Evolutionary conservation across 2,888 invertebrate species (phyloP), one percentile per base, ranked within the genome.

Genomic region (Noctua fimbriata): DNA sequence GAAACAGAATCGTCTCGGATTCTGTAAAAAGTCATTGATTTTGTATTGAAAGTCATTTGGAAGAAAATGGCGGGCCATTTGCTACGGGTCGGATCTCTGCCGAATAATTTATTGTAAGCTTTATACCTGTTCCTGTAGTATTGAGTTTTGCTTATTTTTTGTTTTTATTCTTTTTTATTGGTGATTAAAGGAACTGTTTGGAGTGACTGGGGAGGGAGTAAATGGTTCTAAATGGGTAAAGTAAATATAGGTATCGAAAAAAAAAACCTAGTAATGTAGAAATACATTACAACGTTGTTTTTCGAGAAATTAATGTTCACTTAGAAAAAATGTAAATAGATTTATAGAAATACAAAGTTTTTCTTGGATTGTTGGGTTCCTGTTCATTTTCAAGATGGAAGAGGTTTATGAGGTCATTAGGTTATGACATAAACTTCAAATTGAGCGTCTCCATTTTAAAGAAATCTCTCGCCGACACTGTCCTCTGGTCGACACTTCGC

Each of bases 11-110:
- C 87, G 86, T 89, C 89, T 88, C 81, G 74, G 86, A 89, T 90
- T 90, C 90, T 85, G 89, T 90, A 92, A 93, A 92, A 94, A 93
- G 90, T 92, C 94, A 94, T 95, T 94, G 95, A 95, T 95, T 95
- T 92, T 92, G 91, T 93, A 95, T 95, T 91, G 92, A 91, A 89
- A 92, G 92, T 93, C 93, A 92, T 93, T 94, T 91, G 89, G 89
- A 90, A 89, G 89, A 90, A 92, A 92, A 93, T 92, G 89, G 87
- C 83, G 83, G 74, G 71, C 86, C 87, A 88, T 88, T 91, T 89
- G 90, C 85, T 87, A 79, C 81, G 89, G 84, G 83, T 70, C 77
- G 84, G 87, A 84, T 84, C 88, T 87, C 70, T 81, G 73, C 41
- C 66, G 89, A 89, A 91, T 91, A 90, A 92, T 92, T 92, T 91